A percentile compares a stretch with the other conserved stretches of the same genome.
phyloP scores from a whole-genome alignment of 2,113 vertebrate genomes.

The Cyanoramphus novaezelandiae region DNA sequence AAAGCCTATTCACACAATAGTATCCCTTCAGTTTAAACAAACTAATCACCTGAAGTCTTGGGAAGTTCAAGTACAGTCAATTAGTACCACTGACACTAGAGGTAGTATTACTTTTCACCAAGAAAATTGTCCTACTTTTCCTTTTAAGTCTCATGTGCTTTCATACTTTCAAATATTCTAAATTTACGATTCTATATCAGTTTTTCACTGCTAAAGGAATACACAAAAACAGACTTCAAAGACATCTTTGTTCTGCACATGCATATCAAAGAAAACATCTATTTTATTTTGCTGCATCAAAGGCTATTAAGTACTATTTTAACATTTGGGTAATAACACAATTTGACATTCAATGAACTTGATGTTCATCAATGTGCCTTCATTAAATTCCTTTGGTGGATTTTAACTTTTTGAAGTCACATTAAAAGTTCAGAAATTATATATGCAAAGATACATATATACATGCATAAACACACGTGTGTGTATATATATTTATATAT shows the following conservation, averaged over 20 bases:
- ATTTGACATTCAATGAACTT: conserved; percentile 72
- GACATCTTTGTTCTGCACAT: conserved; percentile 48
- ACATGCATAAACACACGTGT: background rate
- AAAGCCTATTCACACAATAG: background rate
- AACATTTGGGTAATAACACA: conserved; percentile 74
- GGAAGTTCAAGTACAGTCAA: conserved; percentile 2
- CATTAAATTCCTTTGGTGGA: conserved; percentile 73
- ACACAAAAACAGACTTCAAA: conserved; percentile 54
- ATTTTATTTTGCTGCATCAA: conserved; percentile 77
- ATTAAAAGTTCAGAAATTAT: conserved; percentile 76
- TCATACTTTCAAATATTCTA: conserved; percentile 30
- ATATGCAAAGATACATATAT: background rate
- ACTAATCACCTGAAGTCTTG: background rate
- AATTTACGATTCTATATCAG: background rate
- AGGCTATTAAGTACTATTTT: conserved; percentile 74
- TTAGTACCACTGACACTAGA: conserved; percentile 19
- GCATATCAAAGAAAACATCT: conserved; percentile 72
- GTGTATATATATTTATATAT: background rate
- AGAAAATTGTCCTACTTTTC: conserved; percentile 50
- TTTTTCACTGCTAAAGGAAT: conserved; percentile 26
- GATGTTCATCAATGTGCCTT: conserved; percentile 61
- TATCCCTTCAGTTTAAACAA: background rate
- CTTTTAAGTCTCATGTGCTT: conserved; percentile 29
- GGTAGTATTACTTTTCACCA: background rate
- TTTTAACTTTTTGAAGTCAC: conserved; percentile 76